Base-by-base conservation (phyloP, 2,113 vertebrate genomes). In the Procapra przewalskii region DNA sequence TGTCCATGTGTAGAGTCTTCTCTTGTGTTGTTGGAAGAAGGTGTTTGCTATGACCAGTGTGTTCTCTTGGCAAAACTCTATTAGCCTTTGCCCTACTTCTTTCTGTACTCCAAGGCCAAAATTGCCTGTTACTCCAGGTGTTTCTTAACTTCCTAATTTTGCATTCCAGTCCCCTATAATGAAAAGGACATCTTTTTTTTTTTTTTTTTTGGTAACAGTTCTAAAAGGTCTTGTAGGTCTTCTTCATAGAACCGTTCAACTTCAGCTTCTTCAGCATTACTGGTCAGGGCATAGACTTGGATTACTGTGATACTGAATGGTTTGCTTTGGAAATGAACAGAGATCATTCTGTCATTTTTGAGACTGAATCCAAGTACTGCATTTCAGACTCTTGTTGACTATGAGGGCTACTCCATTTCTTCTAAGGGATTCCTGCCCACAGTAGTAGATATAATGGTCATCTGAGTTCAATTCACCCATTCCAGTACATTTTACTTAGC, bases 401-500 rank as follows among this genome's bases (percentile, higher is more conserved):
- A 33, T 17, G 31, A 64, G 0, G 62, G 31, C 62, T 64, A 64
- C 31, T 17, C 31, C 62, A 64, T 64, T n/a, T n/a, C 15, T 64
- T 33, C 31, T 64, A n/a, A n/a, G 31, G 31, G 62, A 64, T 64
- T 64, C 62, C 31, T 64, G 62, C 62, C 62, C 31, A 17, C 15
- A 64, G 15, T 33, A 16, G 62, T 64, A 64, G 31, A 33, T 64
- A 17, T n/a, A 62, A 16, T 64, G 31, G 62, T 64, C 62, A n/a
- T n/a, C 62, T 64, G 1, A n/a, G 15, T 64, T n/a, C 33, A n/a
- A 64, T 64, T 64, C 60, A 64, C 7, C 7, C 62, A n/a, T 64
- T 64, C 62, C 3, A 8, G 31, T 64, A 1, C 62, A 64, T 33
- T 8, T 64, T 33, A 33, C 0, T 64, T 64, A 1, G 0, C 31